These are phyloP conservation scores for Rhinatrema bivittatum DNA, from an alignment of 2,797 vertebrate species.

Conservation along the genomic window DNA sequence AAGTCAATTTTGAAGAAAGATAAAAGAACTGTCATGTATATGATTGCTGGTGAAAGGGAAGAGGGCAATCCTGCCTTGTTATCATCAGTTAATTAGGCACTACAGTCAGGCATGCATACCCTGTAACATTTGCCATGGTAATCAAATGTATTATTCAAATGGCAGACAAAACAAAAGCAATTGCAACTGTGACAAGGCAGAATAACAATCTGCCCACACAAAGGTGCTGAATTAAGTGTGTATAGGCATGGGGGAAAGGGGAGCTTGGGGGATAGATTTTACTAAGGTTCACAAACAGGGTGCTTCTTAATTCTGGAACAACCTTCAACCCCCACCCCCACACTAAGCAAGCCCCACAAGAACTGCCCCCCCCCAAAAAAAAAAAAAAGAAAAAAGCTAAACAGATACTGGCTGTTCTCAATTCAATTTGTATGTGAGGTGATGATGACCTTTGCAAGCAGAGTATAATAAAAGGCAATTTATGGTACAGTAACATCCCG, in stretches of 20 bases:
- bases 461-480: constrained; percentile 43
- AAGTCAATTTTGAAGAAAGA: constrained; percentile 65
- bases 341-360: too few species aligned
- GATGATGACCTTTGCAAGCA: constrained; percentile 15
- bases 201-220: constrained; percentile 27
- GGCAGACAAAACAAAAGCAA: constrained; percentile 47
- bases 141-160: constrained; percentile 70
- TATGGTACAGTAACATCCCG: constrained; percentile 19
- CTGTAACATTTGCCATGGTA: constrained; percentile 53
- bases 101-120: constrained; percentile 48
- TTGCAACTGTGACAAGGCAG: constrained; percentile 24
- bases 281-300: neutral
- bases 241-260: constrained; percentile 5
- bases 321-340: too few species aligned
- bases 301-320: constrained; percentile 10
- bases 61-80: constrained; percentile 64
- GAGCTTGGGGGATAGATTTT: neutral
- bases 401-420: constrained; percentile 16
- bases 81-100: constrained; percentile 75
- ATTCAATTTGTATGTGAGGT: constrained; percentile 18
- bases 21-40: constrained; percentile 66
- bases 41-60: constrained; percentile 54
- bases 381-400: too few species aligned
- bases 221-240: constrained; percentile 30
- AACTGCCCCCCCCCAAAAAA: too few species aligned